Evolutionary conservation across 2,797 vertebrate genomes (phyloP).

Genomic region (Chiroxiphia lanceolata): DNA sequence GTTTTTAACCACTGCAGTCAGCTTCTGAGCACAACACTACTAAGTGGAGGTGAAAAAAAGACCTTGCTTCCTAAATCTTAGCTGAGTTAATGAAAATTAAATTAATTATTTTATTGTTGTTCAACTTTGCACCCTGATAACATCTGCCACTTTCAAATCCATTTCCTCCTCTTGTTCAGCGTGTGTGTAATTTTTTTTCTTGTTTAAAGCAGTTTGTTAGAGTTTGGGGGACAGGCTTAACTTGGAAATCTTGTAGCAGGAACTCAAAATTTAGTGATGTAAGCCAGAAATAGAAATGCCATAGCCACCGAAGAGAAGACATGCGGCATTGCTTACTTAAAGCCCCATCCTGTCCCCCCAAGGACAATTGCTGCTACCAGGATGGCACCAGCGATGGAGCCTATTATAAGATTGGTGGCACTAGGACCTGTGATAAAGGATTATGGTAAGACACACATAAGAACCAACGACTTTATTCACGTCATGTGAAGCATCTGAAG

Average conservation of each 20-base stretch:
- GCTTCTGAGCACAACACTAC: background rate
- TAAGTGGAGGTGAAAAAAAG: background rate
- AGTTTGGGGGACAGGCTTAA: background rate
- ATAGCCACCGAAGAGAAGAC: constrained; percentile 89
- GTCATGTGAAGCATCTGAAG: constrained; percentile 71
- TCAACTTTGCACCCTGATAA: constrained; percentile 58
- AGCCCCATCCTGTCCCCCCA: constrained; percentile 99
- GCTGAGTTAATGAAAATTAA: background rate
- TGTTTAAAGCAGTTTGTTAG: background rate
- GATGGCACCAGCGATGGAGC: constrained; percentile 99
- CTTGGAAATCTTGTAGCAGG: constrained; percentile 86
- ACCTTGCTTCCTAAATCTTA: background rate
- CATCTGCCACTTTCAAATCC: background rate
- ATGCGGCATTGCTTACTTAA: constrained; percentile 99
- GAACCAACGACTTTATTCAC: constrained; percentile 79
- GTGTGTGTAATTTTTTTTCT: background rate
- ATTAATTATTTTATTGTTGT: background rate
- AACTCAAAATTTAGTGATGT: constrained; percentile 91
- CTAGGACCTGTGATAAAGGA: constrained; percentile 99
- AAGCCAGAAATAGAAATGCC: constrained; percentile 91
- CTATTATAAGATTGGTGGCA: constrained; percentile 99
- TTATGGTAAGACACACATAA: constrained; percentile 87
- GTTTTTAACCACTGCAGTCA: background rate
- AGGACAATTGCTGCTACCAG: constrained; percentile 99
- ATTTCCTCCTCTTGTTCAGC: background rate